Base-by-base conservation (phyloP, 1,140 invertebrate genomes). In the Papilio helenus region DNA sequence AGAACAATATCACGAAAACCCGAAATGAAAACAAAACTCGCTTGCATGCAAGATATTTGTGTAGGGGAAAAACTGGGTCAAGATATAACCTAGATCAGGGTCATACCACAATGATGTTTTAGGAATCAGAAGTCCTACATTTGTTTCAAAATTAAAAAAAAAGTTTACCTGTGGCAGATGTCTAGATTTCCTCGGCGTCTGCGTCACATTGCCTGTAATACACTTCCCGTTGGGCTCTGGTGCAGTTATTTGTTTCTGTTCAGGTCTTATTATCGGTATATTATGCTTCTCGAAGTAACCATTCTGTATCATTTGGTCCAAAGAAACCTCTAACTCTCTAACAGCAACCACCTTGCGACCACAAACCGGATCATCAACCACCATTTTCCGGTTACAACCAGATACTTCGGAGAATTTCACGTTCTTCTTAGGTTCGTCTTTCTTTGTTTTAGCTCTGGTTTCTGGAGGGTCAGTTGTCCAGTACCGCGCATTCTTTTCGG, bases 331-430 rank as follows among this genome's bases (percentile, higher is more conserved):
- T 39, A 95, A 77, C 73, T 95, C 94, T 68, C 94, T 84, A 0
- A 95, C 93, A 2, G 93, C 91, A 8, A 95, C 92, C 16, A 92
- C 86, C 80, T 94, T 93, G 14, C 89, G 79, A 0, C 93, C 92
- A 44, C 88, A 90, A 42, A 92, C 86, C 0, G 90, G 91, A 78
- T 93, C 94, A 55, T 94, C 92, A 2, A 94, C 91, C 7, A 95
- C 86, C 88, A 93, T 94, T 68, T 95, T 95, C 20, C 92, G 79
- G 65, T 91, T 90, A 26, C 92, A 94, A 18, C 93, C 94, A 3
- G 94, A 95, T 2, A 95, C 94, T 90, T 95, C 94, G 0, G 94
- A 95, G 83, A 95, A 95, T 79, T 94, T 95, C 0, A 95, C 94
- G 49, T 92, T 95, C 81, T 95, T 95, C 72, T 95, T 95, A 0